Base-by-base conservation (phyloP, 2,888 invertebrate genomes). In the Ophonus ardosiacus region DNA sequence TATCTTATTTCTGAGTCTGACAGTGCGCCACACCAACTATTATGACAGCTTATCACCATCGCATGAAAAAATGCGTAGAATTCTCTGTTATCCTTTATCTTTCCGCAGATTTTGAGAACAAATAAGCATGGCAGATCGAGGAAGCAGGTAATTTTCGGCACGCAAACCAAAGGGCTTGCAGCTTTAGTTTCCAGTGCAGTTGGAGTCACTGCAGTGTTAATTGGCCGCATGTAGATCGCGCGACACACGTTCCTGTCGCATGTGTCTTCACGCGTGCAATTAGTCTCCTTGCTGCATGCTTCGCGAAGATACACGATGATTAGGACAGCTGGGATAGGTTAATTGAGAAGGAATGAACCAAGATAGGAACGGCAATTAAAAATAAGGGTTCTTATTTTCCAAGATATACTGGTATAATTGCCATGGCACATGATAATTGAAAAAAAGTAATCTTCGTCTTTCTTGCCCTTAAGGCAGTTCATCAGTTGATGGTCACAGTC, bases 231-330 rank as follows among this genome's bases (percentile, higher is more conserved):
- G 63, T 10, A 63, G 63, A 21, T 21, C 21, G 63, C 59, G 18
- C 59, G 63, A 63, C 71, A 71, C 71, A n/a, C 24, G 63, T 10
- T 63, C 21, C 24, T 63, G 63, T 38, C 71, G 43, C 71, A 40
- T 71, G 71, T 43, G 71, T 71, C 43, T 71, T 71, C 71, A 40
- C 71, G 71, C 71, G 71, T 71, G 71, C 71, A 71, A 71, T 71
- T 71, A 71, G 71, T 71, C 71, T 38, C 38, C 13, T 31, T 31
- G 31, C 31, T 63, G 43, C 71, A 71, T 38, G 43, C 43, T 51
- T 8, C 43, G 13, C 10, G 43, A 51, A 51, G 10, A 13, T 13
- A 51, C 43, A 51, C 43, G 43, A 31, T 31, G 31, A 31, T 51
- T 51, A 8, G 10, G 43, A 51, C 43, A 51, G 43, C 43, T 51